These are phyloP conservation scores for Nibea albiflora DNA, from an alignment of 2,113 vertebrate species.

Conservation along the genomic window DNA sequence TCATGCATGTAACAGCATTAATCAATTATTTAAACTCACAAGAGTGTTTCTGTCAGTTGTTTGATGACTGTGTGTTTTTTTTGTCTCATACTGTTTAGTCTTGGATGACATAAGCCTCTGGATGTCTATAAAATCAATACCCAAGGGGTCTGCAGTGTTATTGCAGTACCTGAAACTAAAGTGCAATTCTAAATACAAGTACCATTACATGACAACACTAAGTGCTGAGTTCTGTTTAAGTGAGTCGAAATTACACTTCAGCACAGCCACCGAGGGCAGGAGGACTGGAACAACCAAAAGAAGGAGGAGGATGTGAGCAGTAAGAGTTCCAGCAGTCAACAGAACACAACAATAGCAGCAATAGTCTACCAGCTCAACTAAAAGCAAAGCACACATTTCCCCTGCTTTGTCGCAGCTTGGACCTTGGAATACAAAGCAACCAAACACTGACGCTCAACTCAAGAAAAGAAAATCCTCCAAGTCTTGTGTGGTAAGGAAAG, in stretches of 20 bases:
- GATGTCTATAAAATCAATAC: neutral
- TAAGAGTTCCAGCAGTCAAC: neutral
- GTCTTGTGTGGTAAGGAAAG: neutral
- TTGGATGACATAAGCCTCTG: neutral
- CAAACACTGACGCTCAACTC: neutral
- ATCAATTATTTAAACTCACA: neutral
- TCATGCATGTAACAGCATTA: neutral
- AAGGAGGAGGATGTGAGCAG: neutral
- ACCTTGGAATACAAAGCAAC: neutral
- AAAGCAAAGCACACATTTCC: neutral
- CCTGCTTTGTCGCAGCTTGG: neutral
- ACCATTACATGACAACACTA: neutral
- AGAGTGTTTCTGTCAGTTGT: neutral
- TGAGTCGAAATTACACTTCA: neutral
- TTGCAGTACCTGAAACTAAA: neutral
- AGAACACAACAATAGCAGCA: neutral
- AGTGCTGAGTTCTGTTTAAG: neutral
- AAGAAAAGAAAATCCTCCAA: neutral
- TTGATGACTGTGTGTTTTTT: neutral
- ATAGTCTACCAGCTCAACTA: neutral
- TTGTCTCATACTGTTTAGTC: neutral
- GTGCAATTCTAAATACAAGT: neutral
- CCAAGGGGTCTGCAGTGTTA: neutral
- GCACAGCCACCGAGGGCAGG: neutral
- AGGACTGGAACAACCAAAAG: neutral